These are phyloP conservation scores for Subacronicta megacephala DNA, from an alignment of 2,888 invertebrate genomes.

Conservation along the genomic window DNA sequence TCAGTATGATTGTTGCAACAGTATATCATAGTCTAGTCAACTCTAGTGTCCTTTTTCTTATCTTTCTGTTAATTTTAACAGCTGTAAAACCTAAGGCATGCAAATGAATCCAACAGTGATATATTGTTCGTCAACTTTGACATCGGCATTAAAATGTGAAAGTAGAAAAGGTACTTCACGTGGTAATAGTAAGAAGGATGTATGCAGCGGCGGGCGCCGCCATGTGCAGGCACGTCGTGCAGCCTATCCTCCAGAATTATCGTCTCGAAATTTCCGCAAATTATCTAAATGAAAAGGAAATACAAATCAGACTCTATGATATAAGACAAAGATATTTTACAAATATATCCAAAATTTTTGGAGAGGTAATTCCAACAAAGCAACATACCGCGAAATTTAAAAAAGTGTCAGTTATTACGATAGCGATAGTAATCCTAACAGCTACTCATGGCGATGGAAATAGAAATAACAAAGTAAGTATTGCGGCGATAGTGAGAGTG, in stretches of 20 bases:
- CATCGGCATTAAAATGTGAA: conserved; percentile 55
- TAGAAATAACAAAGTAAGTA: conserved; percentile 34
- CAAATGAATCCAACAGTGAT: conserved; percentile 17
- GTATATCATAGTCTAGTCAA: conserved; percentile 54
- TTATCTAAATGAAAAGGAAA: conserved; percentile 64
- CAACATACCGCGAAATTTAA: background rate
- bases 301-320: background rate
- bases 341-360: too few relatives aligned
- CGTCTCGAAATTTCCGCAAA: conserved; percentile 79
- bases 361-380: too few relatives aligned
- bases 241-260: conserved; percentile 67
- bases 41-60: conserved; percentile 62
- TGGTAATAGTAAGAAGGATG: conserved; percentile 85
- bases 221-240: conserved; percentile 69
- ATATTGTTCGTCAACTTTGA: conserved; percentile 45
- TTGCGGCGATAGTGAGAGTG: conserved; percentile 40
- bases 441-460: conserved; percentile 22
- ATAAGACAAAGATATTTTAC: background rate
- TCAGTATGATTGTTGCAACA: conserved; percentile 44
- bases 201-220: conserved; percentile 75
- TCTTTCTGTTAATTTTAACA: conserved; percentile 62
- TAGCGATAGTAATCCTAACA: conserved; percentile 42
- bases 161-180: conserved; percentile 67
- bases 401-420: conserved; percentile 20
- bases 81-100: conserved; percentile 20